phyloP scores from a whole-genome alignment of 2,888 invertebrate genomes.

The Melanostoma mellinum region DNA sequence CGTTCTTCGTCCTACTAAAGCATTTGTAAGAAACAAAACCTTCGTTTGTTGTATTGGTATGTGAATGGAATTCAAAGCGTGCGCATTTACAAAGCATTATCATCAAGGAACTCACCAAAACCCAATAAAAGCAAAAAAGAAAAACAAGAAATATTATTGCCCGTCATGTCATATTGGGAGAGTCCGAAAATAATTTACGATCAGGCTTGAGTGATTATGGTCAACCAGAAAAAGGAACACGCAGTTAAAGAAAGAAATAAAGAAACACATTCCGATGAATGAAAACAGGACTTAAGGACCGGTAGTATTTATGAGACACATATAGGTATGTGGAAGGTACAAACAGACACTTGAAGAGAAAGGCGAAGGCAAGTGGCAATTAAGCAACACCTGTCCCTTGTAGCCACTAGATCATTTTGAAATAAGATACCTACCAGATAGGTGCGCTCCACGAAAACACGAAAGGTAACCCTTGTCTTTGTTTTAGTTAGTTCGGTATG shows the following conservation, averaged over 20 bases:
- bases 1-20: constrained; percentile 17
- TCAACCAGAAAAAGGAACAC: constrained; percentile 33
- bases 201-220: constrained; percentile 64
- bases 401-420: constrained; percentile 61
- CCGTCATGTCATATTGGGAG: constrained; percentile 58
- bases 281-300: constrained; percentile 53
- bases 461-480: constrained; percentile 56
- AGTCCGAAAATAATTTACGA: constrained; percentile 64
- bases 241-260: constrained; percentile 2
- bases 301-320: constrained; percentile 55
- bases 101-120: constrained; percentile 26
- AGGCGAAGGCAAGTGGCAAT: constrained; percentile 60
- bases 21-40: constrained; percentile 21
- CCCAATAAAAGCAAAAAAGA: constrained; percentile 28
- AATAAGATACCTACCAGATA: constrained; percentile 40
- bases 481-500: constrained; percentile 57
- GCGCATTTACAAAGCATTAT: constrained; percentile 45
- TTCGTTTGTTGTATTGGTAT: neutral
- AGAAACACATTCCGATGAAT: constrained; percentile 41
- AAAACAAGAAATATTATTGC: constrained; percentile 62
- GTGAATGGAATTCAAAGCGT: constrained; percentile 58
- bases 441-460: constrained; percentile 5
- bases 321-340: neutral
- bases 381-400: constrained; percentile 69
- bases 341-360: constrained; percentile 12